phyloP scores from a whole-genome alignment of 2,888 invertebrate species.

The Linnaemya tessellans region DNA sequence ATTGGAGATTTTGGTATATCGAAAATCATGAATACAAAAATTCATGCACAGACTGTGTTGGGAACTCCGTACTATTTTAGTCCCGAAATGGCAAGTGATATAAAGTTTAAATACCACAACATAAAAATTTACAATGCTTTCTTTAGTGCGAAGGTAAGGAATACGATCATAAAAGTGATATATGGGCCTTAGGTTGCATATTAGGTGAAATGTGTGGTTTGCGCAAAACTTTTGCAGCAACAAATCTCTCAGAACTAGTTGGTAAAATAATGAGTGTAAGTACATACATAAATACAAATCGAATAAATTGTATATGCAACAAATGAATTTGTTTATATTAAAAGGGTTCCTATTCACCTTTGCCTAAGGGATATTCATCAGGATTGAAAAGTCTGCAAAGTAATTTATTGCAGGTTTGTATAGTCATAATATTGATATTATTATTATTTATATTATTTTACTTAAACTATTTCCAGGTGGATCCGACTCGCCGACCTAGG shows the following conservation, averaged over 20 bases:
- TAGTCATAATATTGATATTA: too few species aligned
- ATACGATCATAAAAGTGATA: conserved; percentile 90
- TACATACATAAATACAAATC: conserved; percentile 17
- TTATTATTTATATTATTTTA: not conserved
- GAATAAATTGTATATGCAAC: not conserved
- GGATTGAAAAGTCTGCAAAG: conserved; percentile 86
- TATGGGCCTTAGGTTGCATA: conserved; percentile 91
- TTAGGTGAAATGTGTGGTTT: conserved; percentile 90
- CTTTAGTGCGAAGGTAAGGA: conserved; percentile 89
- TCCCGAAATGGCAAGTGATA: conserved; percentile 86
- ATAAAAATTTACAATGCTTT: not conserved
- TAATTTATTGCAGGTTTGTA: conserved; percentile 85
- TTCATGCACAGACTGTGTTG: conserved; percentile 88
- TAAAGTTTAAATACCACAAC: not conserved
- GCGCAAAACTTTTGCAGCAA: conserved; percentile 89
- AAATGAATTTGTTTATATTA: conserved; percentile 54
- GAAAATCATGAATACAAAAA: conserved; percentile 88
- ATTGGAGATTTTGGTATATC: conserved; percentile 91
- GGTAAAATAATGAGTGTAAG: conserved; percentile 88
- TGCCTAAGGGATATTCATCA: conserved; percentile 87
- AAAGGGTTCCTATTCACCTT: conserved; percentile 87
- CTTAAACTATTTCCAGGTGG: conserved; percentile 80
- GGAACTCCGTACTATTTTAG: conserved; percentile 90
- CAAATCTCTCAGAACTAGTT: conserved; percentile 88
- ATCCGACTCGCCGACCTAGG: conserved; percentile 86